phyloP scores from a whole-genome alignment of 2,113 vertebrate genomes.

The Furnarius figulus region DNA sequence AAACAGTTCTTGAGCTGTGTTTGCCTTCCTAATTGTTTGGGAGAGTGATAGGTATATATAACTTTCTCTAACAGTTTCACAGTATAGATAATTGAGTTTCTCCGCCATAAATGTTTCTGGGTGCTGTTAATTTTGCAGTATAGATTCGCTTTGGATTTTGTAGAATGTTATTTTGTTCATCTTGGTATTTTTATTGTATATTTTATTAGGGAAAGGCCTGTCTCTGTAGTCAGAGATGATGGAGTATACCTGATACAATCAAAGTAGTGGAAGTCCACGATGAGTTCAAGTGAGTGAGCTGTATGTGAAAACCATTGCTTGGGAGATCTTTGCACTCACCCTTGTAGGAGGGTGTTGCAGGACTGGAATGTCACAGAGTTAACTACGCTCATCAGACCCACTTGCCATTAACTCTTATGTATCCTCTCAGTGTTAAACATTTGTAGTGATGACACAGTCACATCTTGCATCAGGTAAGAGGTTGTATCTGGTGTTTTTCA shows the following conservation, averaged over 20 bases:
- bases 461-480: neutral
- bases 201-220: neutral
- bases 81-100: neutral
- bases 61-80: neutral
- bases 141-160: neutral
- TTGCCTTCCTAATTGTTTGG: neutral
- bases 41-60: neutral
- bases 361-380: neutral
- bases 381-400: neutral
- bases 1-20: neutral
- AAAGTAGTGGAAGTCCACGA: neutral
- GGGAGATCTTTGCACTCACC: neutral
- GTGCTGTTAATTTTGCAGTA: neutral
- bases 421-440: neutral
- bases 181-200: neutral
- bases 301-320: neutral
- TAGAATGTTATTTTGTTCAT: neutral
- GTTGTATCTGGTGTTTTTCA: neutral
- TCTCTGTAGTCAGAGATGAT: neutral
- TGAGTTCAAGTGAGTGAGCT: neutral
- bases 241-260: neutral
- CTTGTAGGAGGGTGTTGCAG: neutral
- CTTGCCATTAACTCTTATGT: neutral
- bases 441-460: neutral
- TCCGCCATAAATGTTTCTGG: neutral